phyloP scores from a whole-genome alignment of 2,797 vertebrate genomes.

The Pseudomugil gertrudae region DNA sequence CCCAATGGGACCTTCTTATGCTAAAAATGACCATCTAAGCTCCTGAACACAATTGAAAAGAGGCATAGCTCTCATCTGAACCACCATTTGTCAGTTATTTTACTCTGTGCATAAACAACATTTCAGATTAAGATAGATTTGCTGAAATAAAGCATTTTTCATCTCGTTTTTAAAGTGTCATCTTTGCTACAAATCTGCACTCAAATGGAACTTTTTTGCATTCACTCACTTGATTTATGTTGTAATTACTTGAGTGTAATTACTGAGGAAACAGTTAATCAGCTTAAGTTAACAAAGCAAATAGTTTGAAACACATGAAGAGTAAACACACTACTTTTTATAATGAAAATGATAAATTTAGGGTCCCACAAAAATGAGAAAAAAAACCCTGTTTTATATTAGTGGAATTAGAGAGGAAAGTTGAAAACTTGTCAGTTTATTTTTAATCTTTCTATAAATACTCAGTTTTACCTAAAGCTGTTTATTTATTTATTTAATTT shows the following conservation, averaged over 20 bases:
- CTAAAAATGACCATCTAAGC: conserved; percentile 51
- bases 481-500: background rate
- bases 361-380: background rate
- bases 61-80: conserved; percentile 32
- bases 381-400: conserved; percentile 29
- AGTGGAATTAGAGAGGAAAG: conserved; percentile 21
- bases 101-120: conserved; percentile 8
- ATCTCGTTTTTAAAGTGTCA: conserved; percentile 45
- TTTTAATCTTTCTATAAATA: conserved; percentile 19
- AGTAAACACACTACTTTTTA: conserved; percentile 59
- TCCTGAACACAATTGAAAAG: conserved; percentile 34
- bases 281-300: conserved; percentile 68
- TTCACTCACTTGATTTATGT: conserved; percentile 63
- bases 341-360: conserved; percentile 48
- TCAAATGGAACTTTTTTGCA: conserved; percentile 39
- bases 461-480: background rate
- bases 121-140: conserved; percentile 35
- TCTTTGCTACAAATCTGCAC: conserved; percentile 40
- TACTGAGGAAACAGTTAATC: conserved; percentile 71
- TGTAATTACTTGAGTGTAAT: conserved; percentile 72
- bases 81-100: conserved; percentile 8
- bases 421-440: conserved; percentile 10
- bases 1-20: conserved; percentile 43
- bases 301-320: conserved; percentile 48
- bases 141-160: conserved; percentile 24